Base-by-base conservation (phyloP, 2,888 invertebrate genomes). In the Argyresthia albistria region DNA sequence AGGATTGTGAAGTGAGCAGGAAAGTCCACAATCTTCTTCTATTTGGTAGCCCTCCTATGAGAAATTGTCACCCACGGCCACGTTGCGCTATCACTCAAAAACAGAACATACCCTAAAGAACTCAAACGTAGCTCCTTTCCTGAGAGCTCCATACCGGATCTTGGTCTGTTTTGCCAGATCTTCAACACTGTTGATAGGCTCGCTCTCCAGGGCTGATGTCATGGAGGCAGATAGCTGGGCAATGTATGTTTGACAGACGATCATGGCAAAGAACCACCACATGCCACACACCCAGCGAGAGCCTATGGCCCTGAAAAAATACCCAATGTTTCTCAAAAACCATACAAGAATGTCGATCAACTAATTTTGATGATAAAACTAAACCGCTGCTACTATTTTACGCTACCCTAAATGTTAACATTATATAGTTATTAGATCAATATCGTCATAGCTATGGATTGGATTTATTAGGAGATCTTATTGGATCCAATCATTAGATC, bases 251-350 rank as follows among this genome's bases (percentile, higher is more conserved):
- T 97, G 95, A 57, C 96, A 93, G 88, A 97, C 95, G 69, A 97
- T 96, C 55, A 97, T 89, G 0, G 95, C 95, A 75, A 97, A 97
- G 79, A 97, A 97, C 96, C 97, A 97, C 97, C 95, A 95, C 91
- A 95, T 94, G 1, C 93, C 93, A 11, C 95, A 95, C 0, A 97
- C 93, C 88, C 97, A 92, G 43, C 97, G 89, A 0, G 97, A 96
- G 0, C 97, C 97, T 39, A 95, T 90, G 3, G 97, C 96, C 76
- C 97, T 96, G 57, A 16, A 67, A 64, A 35, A 11, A 25, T 25
- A 4, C 25, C 25, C 25, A 25, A 25, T 4, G 6, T 25, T 2
- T 2, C 25, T 25, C 25, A 25, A 25, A 25, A 25, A 25, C 6
- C 25, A 25, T 25, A 6, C 25, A 6, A 25, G 3, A 25, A 25